Base-by-base conservation (phyloP, 2,888 invertebrate genomes). In the Celastrina argiolus region DNA sequence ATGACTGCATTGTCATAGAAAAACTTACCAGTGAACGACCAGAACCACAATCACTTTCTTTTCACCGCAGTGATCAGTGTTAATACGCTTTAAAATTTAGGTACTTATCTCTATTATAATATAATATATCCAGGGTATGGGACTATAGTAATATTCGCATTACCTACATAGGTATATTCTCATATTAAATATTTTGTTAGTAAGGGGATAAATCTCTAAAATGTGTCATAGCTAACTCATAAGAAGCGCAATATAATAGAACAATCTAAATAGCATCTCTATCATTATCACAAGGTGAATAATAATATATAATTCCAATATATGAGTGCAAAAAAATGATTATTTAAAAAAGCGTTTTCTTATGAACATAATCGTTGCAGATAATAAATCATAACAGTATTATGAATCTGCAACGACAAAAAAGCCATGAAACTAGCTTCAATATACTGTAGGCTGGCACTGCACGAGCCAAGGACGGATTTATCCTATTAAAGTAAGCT, bases 1-100 rank as follows among this genome's bases (percentile, higher is more conserved):
- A 66, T 68, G 70, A 69, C 66, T 34, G 34, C 26, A 64, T 61
- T 69, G 64, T 69, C 66, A 70, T 71, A 70, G 71, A 71, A 71
- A 71, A 70, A 69, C 64, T 59, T 28, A 34, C 42, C 66, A 67
- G 66, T 67, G 69, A 71, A 68, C 63, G 68, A 64, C 63, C 67
- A 67, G 51, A 63, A 63, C 59, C 65, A 28, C 66, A 66, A 56
- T 28, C 31, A 65, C 69, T 66, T 68, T 67, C 67, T 59, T 36
- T 68, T 61, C 39, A 66, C 59, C 65, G 31, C 59, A 34, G 22
- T 56, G 65, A 66, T 22, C 66, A 45, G 22, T 58, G 56, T 39
- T 28, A 65, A 65, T 58, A 28, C 6, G 26, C 61, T 45, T 45
- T 18, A 45, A 45, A 45, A 45, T 10, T 18, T 8, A 18, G 5